phyloP scores from a whole-genome alignment of 2,797 vertebrate species.

The Tapirus indicus region DNA sequence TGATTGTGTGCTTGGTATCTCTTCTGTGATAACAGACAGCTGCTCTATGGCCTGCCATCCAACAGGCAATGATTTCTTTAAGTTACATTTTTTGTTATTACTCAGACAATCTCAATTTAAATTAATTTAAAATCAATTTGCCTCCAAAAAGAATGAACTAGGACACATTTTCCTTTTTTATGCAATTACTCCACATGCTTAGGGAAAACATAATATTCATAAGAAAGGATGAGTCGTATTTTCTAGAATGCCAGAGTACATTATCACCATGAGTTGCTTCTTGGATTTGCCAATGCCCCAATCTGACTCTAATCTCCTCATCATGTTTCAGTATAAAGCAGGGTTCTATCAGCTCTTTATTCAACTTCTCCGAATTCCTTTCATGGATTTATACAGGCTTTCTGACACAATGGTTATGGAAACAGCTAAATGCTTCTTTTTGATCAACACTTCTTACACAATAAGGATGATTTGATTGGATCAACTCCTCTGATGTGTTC shows the following conservation, averaged over 20 bases:
- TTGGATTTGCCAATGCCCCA: background rate
- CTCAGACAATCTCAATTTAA: constrained; percentile 28
- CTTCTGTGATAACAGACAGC: background rate
- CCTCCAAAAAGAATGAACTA: background rate
- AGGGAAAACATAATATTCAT: background rate
- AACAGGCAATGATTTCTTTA: background rate
- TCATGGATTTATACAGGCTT: background rate
- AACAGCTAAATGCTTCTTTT: background rate
- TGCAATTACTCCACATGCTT: background rate
- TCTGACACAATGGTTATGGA: background rate
- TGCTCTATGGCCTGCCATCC: background rate
- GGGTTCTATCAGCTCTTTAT: background rate
- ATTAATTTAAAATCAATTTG: constrained; percentile 25
- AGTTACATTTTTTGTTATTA: background rate
- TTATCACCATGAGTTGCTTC: background rate
- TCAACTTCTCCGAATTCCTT: background rate
- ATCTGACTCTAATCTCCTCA: background rate
- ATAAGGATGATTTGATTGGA: background rate
- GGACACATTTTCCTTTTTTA: constrained; percentile 10
- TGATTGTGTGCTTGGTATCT: background rate
- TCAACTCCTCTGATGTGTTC: background rate
- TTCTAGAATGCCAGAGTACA: background rate
- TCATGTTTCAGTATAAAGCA: background rate
- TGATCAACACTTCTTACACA: background rate
- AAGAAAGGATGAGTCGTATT: background rate